Percentiles rank a stretch among this genome's conserved stretches.
These are phyloP conservation scores for Tupiocoris notatus DNA, from an alignment of 2,888 invertebrate species.

Conservation along the genomic window DNA sequence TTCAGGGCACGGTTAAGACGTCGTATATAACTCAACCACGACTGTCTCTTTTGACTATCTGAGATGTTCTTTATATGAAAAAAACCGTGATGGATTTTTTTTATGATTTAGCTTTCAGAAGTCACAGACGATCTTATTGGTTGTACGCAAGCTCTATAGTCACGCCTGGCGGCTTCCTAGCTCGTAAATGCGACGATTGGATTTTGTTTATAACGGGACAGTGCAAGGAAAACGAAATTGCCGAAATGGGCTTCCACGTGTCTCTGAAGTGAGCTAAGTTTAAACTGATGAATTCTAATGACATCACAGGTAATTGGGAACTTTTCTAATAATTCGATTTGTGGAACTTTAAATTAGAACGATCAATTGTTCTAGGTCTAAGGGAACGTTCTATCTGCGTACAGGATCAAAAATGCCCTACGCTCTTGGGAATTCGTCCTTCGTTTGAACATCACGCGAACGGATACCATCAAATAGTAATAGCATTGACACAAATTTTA, in stretches of 20 bases:
- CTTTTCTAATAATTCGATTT: neutral
- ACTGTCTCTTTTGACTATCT: neutral
- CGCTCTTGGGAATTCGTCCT: slow-evolving; percentile 21
- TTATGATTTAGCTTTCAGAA: slow-evolving; percentile 23
- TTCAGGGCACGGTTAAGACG: too few relatives aligned
- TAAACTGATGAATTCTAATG: too few relatives aligned
- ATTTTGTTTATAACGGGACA: neutral
- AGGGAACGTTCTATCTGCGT: slow-evolving; percentile 11
- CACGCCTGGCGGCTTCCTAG: slow-evolving; percentile 66
- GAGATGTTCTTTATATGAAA: neutral
- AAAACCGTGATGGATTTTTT: neutral
- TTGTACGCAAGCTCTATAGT: slow-evolving; percentile 67
- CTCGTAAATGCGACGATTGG: slow-evolving; percentile 59
- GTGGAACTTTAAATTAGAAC: neutral
- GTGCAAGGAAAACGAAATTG: slow-evolving; percentile 13
- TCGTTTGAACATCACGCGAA: neutral
- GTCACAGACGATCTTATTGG: slow-evolving; percentile 49
- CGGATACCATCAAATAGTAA: neutral
- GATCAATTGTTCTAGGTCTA: slow-evolving; percentile 12
- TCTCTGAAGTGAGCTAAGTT: slow-evolving; percentile 6
- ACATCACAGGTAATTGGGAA: too few relatives aligned
- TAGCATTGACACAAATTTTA: too few relatives aligned
- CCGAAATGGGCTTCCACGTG: slow-evolving; percentile 32
- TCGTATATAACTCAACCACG: too few relatives aligned
- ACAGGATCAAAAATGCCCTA: slow-evolving; percentile 29